These are phyloP conservation scores for Papilio glaucus DNA, from an alignment of 1,140 invertebrate genomes.

Conservation along the genomic window DNA sequence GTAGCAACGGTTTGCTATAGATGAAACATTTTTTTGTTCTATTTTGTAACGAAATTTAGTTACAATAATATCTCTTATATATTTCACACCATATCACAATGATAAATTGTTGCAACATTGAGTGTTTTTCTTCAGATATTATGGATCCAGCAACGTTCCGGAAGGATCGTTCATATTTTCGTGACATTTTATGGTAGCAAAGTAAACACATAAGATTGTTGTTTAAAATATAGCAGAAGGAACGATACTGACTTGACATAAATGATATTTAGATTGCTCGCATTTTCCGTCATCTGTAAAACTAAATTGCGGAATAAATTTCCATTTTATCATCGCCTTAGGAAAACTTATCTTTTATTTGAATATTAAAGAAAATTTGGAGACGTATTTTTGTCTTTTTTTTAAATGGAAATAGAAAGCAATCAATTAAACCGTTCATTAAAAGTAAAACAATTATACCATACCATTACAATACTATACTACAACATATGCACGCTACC, in stretches of 20 bases:
- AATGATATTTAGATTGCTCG: constrained; percentile 14
- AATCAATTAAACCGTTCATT: no score
- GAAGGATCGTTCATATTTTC: constrained; percentile 9
- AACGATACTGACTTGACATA: constrained; percentile 10
- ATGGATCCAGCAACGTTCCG: background rate
- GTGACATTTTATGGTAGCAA: constrained; percentile 17
- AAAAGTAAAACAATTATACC: no score
- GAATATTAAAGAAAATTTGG: background rate
- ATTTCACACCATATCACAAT: background rate
- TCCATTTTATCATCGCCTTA: background rate
- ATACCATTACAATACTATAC: no score
- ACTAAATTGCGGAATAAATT: constrained; percentile 1
- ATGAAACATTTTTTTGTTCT: background rate
- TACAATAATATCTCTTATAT: background rate
- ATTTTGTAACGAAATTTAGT: background rate
- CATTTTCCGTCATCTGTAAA: constrained; percentile 3
- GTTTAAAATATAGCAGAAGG: constrained; percentile 20
- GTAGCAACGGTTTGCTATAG: background rate
- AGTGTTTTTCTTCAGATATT: constrained; percentile 3
- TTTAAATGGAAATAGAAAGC: no score
- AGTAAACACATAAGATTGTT: constrained; percentile 19
- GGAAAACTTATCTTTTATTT: background rate
- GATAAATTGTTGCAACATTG: constrained; percentile 5
- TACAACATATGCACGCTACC: no score
- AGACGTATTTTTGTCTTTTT: no score